phyloP scores from a whole-genome alignment of 2,888 invertebrate species.

The Schrankia costaestrigalis region DNA sequence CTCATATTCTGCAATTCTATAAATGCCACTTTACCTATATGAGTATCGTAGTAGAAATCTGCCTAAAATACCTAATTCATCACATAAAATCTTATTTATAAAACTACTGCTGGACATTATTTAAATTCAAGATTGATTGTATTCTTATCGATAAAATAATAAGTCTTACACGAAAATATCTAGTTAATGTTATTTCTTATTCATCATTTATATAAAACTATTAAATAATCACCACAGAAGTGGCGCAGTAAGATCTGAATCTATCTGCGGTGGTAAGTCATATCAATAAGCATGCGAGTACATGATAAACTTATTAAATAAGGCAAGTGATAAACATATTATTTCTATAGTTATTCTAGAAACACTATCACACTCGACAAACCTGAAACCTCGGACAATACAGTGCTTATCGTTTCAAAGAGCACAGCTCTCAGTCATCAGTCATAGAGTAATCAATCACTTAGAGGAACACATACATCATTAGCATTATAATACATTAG shows the following conservation, averaged over 20 bases:
- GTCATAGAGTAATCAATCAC: slow-evolving; percentile 17
- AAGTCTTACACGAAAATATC: slow-evolving; percentile 43
- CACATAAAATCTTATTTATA: slow-evolving; percentile 34
- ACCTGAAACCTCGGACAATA: slow-evolving; percentile 36
- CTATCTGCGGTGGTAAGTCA: slow-evolving; percentile 29
- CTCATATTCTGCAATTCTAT: slow-evolving; percentile 19
- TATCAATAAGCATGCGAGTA: slow-evolving; percentile 60
- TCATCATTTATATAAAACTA: slow-evolving; percentile 40
- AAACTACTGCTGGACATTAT: slow-evolving; percentile 49
- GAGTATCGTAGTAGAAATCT: slow-evolving; percentile 41
- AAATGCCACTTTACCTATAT: slow-evolving; percentile 33
- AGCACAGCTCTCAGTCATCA: slow-evolving; percentile 44
- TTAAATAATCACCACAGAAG: slow-evolving; percentile 23
- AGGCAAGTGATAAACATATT: slow-evolving; percentile 56
- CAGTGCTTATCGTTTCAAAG: slow-evolving; percentile 25
- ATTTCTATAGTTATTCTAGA: slow-evolving; percentile 21
- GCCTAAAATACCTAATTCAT: slow-evolving; percentile 34
- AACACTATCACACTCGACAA: slow-evolving; percentile 38
- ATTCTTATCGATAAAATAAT: slow-evolving; percentile 43
- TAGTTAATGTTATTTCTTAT: slow-evolving; percentile 38
- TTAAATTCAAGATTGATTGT: slow-evolving; percentile 39
- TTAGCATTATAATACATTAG: slow-evolving; percentile 20
- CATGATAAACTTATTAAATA: slow-evolving; percentile 56
- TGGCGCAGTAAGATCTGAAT: slow-evolving; percentile 18
- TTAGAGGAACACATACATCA: slow-evolving; percentile 26